Evolutionary conservation across 2,888 invertebrate genomes (phyloP), one percentile per base, ranked within the genome.

Genomic region (Vesta saturnalis): DNA sequence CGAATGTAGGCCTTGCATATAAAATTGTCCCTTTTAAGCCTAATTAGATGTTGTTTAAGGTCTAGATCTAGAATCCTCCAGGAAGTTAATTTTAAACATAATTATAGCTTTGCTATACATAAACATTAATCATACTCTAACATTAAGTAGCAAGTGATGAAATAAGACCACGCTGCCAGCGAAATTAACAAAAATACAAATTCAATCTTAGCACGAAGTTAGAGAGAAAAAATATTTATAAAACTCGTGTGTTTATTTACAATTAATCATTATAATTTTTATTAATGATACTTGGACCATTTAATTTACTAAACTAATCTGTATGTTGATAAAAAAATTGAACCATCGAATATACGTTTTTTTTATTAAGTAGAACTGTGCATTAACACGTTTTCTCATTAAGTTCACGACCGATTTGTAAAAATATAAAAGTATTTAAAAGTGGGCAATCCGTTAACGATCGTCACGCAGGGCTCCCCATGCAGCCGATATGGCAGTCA

Each of bases 401-500:
- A 64, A 57, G 60, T 47, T 22, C 21, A 15, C 60, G 60, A 46
- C 60, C 66, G 67, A 67, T 67, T 67, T 58, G 58, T 67, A 67
- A 67, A 67, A 67, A 61, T 67, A 57, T 56, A 67, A 60, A 60
- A 65, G 59, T 59, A 60, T 57, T 66, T 65, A 60, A 69, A 64
- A 60, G 65, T 59, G 65, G 61, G 59, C 71, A 72, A 64, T 71
- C 74, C 72, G 76, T 77, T 77, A 77, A 77, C 75, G 75, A 74
- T 66, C 73, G 73, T 75, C 77, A 77, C 77, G 77, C 73, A 75
- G 74, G 74, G 72, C 73, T 73, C 76, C 76, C 73, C 74, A 73
- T 73, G 74, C 72, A 73, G 72, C 65, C 73, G 73, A 74, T 73
- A 73, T 77, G 74, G 76, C 75, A 78, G 76, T 76, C 77, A 78